Conservation (phyloP, 2,797 vertebrate genomes). For the Netta rufina region DNA sequence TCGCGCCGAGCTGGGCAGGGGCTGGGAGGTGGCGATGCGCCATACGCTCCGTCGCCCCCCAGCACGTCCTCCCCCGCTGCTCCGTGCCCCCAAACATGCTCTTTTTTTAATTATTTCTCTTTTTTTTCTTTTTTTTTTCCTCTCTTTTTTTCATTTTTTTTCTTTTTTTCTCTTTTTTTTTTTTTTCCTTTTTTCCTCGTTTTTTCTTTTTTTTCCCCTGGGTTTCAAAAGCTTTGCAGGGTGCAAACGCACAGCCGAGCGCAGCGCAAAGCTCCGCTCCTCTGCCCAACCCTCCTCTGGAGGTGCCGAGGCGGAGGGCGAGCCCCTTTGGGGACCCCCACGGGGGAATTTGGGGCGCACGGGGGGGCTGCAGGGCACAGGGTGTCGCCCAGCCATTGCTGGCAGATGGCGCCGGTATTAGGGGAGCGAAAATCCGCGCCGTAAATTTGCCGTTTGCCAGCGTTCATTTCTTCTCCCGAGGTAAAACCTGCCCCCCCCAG, state of each 20-base stretch:
- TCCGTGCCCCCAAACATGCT: not conserved
- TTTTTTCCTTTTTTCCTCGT: too few relatives aligned
- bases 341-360: too few relatives aligned
- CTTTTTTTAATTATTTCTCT: not conserved
- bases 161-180: too few relatives aligned
- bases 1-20: not conserved
- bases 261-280: not conserved
- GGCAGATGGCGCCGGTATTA: conserved; percentile 88
- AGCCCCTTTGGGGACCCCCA: not conserved
- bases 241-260: not conserved
- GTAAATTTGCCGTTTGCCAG: conserved; percentile 84
- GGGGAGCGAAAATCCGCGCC: conserved; percentile 86
- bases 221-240: not conserved
- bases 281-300: not conserved
- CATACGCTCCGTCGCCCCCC: not conserved
- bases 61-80: not conserved
- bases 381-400: conserved; percentile 28
- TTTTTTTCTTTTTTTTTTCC: too few relatives aligned
- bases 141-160: too few relatives aligned
- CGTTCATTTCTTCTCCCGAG: conserved; percentile 86
- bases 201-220: not conserved
- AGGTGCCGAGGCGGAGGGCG: not conserved
- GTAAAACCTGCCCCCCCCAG: conserved; percentile 80
- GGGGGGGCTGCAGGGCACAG: not conserved
- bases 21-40: not conserved